phyloP scores from a whole-genome alignment of 2,888 invertebrate genomes.

The Scelioninae gen. 2 region DNA sequence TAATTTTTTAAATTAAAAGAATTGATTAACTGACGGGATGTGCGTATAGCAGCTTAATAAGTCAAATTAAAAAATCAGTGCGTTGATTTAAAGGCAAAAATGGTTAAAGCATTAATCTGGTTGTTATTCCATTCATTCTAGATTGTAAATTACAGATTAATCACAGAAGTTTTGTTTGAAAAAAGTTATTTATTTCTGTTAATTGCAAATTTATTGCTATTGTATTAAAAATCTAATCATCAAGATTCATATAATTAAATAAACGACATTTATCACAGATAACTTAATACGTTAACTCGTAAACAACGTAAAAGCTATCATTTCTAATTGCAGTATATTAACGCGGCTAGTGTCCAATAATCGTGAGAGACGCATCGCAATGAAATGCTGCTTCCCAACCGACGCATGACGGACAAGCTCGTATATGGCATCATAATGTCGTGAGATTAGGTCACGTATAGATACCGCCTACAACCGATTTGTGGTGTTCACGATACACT shows the following conservation, averaged over 20 bases:
- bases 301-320: constrained; percentile 52
- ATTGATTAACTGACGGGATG: too few species aligned
- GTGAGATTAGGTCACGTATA: constrained; percentile 55
- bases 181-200: too few species aligned
- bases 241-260: constrained; percentile 14
- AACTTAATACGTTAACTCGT: constrained; percentile 4
- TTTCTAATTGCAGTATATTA: constrained; percentile 53
- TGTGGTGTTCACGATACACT: constrained; percentile 44
- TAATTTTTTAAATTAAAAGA: too few species aligned
- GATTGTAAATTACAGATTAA: too few species aligned
- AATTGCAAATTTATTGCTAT: background rate
- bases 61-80: too few species aligned
- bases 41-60: too few species aligned
- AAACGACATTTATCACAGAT: constrained; percentile 31
- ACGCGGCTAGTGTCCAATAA: constrained; percentile 48
- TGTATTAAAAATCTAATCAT: background rate
- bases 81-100: too few species aligned
- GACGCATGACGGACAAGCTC: constrained; percentile 54
- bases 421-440: constrained; percentile 53
- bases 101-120: too few species aligned
- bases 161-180: too few species aligned
- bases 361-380: constrained; percentile 53
- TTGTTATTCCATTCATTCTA: too few species aligned
- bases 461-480: constrained; percentile 56
- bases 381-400: constrained; percentile 49